Percentiles rank a stretch among this genome's conserved stretches.
phyloP scores from a whole-genome alignment of 2,113 vertebrate species.

The Stigmatopora argus region DNA sequence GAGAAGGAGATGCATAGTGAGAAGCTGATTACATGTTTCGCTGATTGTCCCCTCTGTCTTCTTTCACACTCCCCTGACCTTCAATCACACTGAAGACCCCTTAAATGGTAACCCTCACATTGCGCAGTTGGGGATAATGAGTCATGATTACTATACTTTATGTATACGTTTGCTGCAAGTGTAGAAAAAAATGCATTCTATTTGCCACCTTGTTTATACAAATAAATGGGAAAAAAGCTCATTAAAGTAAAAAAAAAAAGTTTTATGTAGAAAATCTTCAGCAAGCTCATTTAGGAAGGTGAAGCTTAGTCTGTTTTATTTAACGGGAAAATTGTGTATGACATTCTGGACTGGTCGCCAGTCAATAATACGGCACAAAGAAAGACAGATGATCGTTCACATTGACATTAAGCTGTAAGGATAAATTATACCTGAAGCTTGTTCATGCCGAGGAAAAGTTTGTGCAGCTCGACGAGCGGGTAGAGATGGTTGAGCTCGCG shows the following conservation, averaged over 20 bases:
- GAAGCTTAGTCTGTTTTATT: background rate
- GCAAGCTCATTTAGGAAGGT: background rate
- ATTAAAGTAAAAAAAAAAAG: conserved; percentile 16
- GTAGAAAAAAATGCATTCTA: background rate
- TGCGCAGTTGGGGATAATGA: conserved; percentile 60
- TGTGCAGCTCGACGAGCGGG: conserved; percentile 70
- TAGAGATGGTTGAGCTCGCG: conserved; percentile 74
- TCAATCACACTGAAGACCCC: conserved; percentile 72
- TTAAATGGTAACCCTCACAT: conserved; percentile 59
- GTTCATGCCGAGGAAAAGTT: conserved; percentile 78
- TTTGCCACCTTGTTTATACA: conserved; percentile 30
- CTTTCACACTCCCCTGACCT: conserved; percentile 60
- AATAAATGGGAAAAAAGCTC: conserved; percentile 46
- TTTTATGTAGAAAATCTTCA: background rate
- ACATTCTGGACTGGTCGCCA: background rate
- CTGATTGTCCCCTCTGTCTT: conserved; percentile 64
- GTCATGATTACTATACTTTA: conserved; percentile 67
- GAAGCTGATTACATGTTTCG: conserved; percentile 65
- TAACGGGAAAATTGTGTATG: background rate
- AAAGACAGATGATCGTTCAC: background rate
- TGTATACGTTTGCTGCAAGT: conserved; percentile 51
- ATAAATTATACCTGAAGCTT: conserved; percentile 76
- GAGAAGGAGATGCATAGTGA: conserved; percentile 51
- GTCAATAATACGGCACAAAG: background rate
- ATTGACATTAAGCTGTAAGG: background rate